Percentiles rank a stretch among this genome's conserved stretches.
phyloP scores from a whole-genome alignment of 2,113 vertebrate species.

The Pangasianodon hypophthalmus region DNA sequence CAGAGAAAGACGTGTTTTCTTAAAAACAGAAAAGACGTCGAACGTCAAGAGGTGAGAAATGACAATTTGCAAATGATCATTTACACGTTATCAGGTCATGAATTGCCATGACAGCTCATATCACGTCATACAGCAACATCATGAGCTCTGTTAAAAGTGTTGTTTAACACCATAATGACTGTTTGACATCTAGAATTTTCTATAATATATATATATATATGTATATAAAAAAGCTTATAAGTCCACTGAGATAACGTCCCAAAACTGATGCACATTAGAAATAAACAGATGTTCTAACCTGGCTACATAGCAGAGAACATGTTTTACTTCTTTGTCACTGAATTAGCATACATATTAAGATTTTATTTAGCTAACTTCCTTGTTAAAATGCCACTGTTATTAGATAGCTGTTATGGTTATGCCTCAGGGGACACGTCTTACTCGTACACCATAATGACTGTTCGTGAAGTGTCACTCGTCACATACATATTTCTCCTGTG shows the following conservation, averaged over 20 bases:
- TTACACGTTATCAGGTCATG: background rate
- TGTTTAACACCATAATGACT: background rate
- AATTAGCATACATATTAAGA: background rate
- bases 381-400: background rate
- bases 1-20: background rate
- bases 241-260: background rate
- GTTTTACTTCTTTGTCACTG: background rate
- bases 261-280: background rate
- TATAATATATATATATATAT: too few relatives aligned
- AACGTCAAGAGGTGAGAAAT: background rate
- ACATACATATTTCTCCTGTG: background rate
- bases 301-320: background rate
- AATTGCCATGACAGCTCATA: background rate
- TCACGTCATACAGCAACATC: background rate
- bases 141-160: background rate
- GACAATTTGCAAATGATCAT: background rate
- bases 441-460: too few relatives aligned
- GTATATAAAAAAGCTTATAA: too few relatives aligned
- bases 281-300: background rate
- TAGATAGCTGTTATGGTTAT: background rate
- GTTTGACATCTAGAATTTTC: background rate
- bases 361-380: background rate
- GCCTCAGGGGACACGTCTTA: background rate
- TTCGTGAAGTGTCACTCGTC: too few relatives aligned
- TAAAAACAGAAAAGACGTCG: background rate